Conservation (phyloP, 2,888 invertebrate genomes). For the Pristionchus japonicus region DNA sequence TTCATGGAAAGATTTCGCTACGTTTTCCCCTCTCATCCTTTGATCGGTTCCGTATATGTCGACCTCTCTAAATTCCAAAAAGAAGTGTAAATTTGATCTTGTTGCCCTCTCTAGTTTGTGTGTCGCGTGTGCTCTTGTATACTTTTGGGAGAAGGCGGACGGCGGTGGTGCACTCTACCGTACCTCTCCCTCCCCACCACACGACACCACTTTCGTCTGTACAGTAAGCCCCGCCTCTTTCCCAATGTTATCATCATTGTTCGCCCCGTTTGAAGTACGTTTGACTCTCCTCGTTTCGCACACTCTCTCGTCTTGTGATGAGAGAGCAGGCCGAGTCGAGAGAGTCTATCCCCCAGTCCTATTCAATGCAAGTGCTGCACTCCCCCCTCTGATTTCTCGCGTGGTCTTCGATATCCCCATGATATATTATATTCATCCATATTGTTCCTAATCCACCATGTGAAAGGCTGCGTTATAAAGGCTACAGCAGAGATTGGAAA, state of each 20-base stretch:
- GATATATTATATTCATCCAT: not conserved
- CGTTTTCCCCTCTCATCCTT: not conserved
- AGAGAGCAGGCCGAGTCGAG: not conserved
- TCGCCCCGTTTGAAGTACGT: not conserved
- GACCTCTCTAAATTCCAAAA: not conserved
- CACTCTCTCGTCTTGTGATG: not conserved
- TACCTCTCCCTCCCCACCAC: not conserved
- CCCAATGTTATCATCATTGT: not conserved
- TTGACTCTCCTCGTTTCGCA: not conserved
- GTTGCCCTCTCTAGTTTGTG: not conserved
- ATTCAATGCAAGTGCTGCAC: constrained; percentile 21
- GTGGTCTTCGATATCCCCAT: not conserved
- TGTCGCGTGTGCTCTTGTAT: constrained; percentile 6
- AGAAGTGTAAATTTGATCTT: constrained; percentile 5
- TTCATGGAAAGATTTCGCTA: not conserved
- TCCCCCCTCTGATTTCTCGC: not conserved
- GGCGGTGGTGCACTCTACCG: not conserved
- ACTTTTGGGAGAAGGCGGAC: not conserved
- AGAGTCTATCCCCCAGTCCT: not conserved
- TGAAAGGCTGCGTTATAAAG: constrained; percentile 37
- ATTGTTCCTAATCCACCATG: not conserved
- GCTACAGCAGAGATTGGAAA: not conserved
- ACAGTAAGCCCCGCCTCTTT: not conserved
- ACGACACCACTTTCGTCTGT: not conserved
- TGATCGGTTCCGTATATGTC: not conserved